A percentile compares a stretch with the other conserved stretches of the same genome.
phyloP scores from a whole-genome alignment of 2,113 vertebrate genomes.

The Chamaea fasciata region DNA sequence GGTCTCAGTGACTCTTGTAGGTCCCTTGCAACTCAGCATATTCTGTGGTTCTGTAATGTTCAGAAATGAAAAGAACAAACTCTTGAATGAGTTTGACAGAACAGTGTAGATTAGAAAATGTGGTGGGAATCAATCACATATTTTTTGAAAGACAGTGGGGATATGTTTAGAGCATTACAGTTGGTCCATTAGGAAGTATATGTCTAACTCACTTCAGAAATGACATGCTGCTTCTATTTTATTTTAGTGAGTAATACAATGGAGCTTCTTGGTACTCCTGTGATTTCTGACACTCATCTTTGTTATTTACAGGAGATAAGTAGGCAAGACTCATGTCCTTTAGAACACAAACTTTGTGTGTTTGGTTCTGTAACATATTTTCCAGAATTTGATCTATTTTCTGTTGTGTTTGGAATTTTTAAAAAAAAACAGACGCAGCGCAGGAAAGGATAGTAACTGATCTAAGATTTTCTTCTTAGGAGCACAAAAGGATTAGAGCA shows the following conservation, averaged over 20 bases:
- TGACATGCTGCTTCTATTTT: not conserved
- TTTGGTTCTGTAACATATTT: not conserved
- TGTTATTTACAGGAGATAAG: not conserved
- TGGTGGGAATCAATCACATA: fast-evolving
- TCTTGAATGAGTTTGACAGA: not conserved
- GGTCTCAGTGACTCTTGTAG: not conserved
- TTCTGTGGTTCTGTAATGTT: not conserved
- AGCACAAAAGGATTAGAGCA: not conserved
- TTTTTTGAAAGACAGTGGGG: not conserved
- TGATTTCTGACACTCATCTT: not conserved
- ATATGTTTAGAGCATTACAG: not conserved
- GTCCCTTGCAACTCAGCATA: not conserved
- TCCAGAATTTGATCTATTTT: not conserved
- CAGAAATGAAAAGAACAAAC: not conserved
- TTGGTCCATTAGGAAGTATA: not conserved
- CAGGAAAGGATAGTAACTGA: not conserved
- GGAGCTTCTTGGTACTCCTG: not conserved
- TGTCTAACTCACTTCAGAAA: not conserved
- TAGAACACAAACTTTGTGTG: not conserved
- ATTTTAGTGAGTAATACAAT: not conserved
- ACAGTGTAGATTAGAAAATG: not conserved
- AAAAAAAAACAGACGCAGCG: not conserved
- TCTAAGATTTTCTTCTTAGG: not conserved
- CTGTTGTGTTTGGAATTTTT: not conserved
- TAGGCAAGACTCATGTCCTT: not conserved